phyloP scores from a whole-genome alignment of 2,113 vertebrate species.

The Catagonus wagneri region DNA sequence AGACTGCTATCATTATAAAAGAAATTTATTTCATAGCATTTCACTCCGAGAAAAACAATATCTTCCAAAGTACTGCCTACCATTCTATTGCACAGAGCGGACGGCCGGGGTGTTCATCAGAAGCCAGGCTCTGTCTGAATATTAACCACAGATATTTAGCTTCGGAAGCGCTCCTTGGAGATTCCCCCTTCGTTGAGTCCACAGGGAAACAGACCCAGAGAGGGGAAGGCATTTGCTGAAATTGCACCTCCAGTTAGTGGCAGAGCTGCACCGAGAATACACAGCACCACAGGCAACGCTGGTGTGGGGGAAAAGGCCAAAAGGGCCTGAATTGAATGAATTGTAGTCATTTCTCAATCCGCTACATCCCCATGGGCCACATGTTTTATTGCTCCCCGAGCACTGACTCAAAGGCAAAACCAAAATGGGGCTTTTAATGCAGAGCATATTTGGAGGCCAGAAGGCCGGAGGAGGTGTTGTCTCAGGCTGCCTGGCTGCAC shows the following conservation, averaged over 20 bases:
- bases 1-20: slow-evolving; percentile 75
- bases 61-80: slow-evolving; percentile 19
- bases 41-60: neutral
- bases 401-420: slow-evolving; percentile 70
- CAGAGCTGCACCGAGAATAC: neutral
- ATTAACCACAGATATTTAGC: neutral
- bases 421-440: slow-evolving; percentile 76
- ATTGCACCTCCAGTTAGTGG: neutral
- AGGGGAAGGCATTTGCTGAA: slow-evolving; percentile 3
- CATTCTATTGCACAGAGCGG: neutral
- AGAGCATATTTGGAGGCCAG: slow-evolving; percentile 21
- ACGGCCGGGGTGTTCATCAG: neutral
- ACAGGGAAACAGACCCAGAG: slow-evolving; percentile 30
- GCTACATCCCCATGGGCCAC: slow-evolving; percentile 26
- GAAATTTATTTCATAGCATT: slow-evolving; percentile 75
- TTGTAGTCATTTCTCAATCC: slow-evolving; percentile 54
- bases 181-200: neutral
- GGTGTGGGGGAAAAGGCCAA: neutral
- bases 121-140: neutral
- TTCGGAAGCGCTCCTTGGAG: neutral
- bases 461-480: slow-evolving; percentile 57
- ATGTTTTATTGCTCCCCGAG: slow-evolving; percentile 66
- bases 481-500: slow-evolving; percentile 54
- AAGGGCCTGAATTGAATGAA: slow-evolving; percentile 50
- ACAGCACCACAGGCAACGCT: neutral